Evolutionary conservation across 1,140 invertebrate genomes (phyloP).

Genomic region (Habropoda laboriosa): DNA sequence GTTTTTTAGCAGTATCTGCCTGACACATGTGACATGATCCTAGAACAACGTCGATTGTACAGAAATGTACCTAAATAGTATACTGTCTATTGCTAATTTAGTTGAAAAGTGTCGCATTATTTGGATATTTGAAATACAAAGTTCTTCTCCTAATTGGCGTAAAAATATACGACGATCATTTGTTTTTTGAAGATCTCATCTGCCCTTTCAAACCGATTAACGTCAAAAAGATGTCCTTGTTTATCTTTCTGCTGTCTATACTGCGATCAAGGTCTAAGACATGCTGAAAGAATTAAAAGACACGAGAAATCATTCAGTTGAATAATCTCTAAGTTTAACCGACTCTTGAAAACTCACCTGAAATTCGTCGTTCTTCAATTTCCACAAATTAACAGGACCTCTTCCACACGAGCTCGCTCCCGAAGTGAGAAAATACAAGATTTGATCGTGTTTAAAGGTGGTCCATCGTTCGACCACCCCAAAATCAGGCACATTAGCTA

Average conservation of each 20-base stretch:
- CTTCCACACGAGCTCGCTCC: conserved; percentile 55
- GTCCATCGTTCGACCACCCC: conserved; percentile 72
- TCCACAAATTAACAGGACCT: conserved; percentile 77
- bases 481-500: conserved; percentile 57
- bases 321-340: not conserved
- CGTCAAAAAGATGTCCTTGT: conserved; percentile 54
- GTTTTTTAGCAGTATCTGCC: no score
- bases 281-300: conserved; percentile 53
- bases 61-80: no score
- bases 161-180: no score
- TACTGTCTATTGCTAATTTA: no score
- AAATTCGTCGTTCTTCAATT: conserved; percentile 70
- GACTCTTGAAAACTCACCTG: conserved; percentile 42
- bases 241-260: conserved; percentile 50
- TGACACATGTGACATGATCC: no score
- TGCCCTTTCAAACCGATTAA: conserved; percentile 17
- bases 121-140: no score
- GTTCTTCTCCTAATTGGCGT: no score
- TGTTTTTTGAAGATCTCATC: not conserved
- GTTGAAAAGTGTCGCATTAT: no score
- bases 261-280: conserved; percentile 63
- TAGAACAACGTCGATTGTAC: no score
- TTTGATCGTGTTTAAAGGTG: conserved; percentile 60
- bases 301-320: not conserved
- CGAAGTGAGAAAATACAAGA: conserved; percentile 75